These are phyloP conservation scores for Pimpla rufipes DNA, from an alignment of 2,888 invertebrate genomes.

Conservation along the genomic window DNA sequence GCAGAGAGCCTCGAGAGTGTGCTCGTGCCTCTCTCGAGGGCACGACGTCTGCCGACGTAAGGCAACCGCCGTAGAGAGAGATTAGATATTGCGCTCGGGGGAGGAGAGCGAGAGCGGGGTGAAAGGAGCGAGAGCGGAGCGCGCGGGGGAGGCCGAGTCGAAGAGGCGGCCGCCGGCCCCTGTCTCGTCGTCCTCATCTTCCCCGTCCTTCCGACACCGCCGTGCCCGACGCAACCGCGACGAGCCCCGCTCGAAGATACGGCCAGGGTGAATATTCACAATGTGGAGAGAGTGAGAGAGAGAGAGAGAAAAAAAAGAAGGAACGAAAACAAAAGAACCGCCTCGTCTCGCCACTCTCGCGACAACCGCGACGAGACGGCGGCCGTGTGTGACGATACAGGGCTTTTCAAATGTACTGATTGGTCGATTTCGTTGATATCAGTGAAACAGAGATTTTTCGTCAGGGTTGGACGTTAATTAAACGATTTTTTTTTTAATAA, in stretches of 20 bases:
- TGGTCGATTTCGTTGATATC: too few species aligned
- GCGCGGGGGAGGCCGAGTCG: conserved; percentile 39
- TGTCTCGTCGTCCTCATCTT: conserved; percentile 43
- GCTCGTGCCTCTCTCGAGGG: conserved; percentile 26
- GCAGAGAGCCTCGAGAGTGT: conserved; percentile 14
- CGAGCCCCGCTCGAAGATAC: conserved; percentile 3
- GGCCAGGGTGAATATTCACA: neutral
- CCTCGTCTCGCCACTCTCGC: too few species aligned
- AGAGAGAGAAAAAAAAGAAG: conserved; percentile 6
- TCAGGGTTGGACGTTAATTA: too few species aligned
- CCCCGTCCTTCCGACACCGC: neutral
- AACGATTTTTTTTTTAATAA: too few species aligned
- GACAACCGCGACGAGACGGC: too few species aligned
- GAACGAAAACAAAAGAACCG: neutral
- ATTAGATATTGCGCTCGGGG: conserved; percentile 55
- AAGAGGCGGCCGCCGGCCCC: conserved; percentile 39
- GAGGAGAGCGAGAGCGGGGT: conserved; percentile 5
- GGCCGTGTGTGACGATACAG: too few species aligned
- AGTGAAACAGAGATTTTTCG: too few species aligned
- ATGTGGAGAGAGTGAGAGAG: too few species aligned
- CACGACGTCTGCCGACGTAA: conserved; percentile 47
- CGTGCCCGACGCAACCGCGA: neutral
- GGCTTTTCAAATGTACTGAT: too few species aligned
- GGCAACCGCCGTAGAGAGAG: conserved; percentile 47
- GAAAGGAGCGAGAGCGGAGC: conserved; percentile 16